These are phyloP conservation scores for Phalacrocorax carbo DNA, from an alignment of 2,113 vertebrate genomes.

Conservation along the genomic window DNA sequence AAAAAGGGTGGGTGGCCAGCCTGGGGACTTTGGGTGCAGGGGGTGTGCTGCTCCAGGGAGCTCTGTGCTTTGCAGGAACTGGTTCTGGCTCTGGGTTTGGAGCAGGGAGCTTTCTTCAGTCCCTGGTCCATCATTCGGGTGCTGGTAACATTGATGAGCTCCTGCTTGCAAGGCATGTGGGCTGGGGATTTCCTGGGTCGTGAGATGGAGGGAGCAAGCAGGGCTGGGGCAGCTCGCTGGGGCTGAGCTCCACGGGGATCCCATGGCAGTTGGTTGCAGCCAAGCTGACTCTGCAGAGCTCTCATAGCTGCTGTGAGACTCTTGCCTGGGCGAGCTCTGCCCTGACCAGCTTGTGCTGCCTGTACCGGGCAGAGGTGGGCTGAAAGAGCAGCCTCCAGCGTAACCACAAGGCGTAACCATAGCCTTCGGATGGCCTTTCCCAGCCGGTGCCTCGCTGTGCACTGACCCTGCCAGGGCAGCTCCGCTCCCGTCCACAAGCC, in stretches of 20 bases:
- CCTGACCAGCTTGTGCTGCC: not conserved
- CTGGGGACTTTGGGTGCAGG: accelerated
- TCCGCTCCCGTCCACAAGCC: accelerated
- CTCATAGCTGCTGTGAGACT: not conserved
- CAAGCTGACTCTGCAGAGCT: not conserved
- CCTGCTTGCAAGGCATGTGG: accelerated
- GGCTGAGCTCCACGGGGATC: not conserved
- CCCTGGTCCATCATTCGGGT: accelerated
- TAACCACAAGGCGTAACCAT: accelerated
- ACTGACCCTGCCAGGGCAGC: not conserved
- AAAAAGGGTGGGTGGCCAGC: not conserved
- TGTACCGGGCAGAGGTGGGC: not conserved
- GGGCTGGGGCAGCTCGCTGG: not conserved
- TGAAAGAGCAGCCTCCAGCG: not conserved
- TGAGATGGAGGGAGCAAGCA: not conserved
- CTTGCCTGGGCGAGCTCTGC: not conserved
- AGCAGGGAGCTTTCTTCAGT: not conserved
- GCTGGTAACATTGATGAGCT: not conserved
- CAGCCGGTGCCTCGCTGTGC: not conserved
- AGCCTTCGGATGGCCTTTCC: not conserved
- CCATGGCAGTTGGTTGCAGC: accelerated
- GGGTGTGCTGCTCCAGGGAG: accelerated
- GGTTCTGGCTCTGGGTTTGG: not conserved
- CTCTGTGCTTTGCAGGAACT: not conserved
- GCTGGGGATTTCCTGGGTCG: accelerated